These are phyloP conservation scores for Drosophila pectinifera DNA, from an alignment of 1,140 invertebrate genomes.

Conservation along the genomic window DNA sequence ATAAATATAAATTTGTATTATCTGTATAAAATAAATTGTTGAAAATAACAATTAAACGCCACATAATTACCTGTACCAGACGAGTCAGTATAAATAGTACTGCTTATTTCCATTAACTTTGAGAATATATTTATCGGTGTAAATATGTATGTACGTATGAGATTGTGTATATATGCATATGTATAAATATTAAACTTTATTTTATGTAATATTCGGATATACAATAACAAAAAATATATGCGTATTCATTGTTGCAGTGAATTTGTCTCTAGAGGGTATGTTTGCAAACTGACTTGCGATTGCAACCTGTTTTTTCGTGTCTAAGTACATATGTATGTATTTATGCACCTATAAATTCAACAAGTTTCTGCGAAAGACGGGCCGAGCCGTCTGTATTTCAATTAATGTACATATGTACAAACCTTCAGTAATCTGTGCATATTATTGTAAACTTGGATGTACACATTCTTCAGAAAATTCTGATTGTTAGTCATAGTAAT, in stretches of 20 bases:
- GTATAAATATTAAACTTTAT: conserved; percentile 23
- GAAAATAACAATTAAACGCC: neutral
- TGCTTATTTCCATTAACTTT: neutral
- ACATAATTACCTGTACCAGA: neutral
- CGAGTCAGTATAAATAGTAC: neutral
- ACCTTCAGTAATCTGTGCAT: neutral
- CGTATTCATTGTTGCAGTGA: conserved; percentile 32
- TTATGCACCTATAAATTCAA: neutral
- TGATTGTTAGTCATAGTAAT: neutral
- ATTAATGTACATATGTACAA: neutral
- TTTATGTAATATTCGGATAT: conserved; percentile 58
- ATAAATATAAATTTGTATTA: neutral
- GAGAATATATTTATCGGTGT: conserved; percentile 11
- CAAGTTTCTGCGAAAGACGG: neutral
- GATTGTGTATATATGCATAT: conserved; percentile 27
- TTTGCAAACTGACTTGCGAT: conserved; percentile 7
- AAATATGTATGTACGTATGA: conserved; percentile 8
- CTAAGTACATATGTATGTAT: conserved; percentile 11
- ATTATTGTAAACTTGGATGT: neutral
- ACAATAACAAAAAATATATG: conserved; percentile 16
- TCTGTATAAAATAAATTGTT: neutral
- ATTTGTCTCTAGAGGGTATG: conserved; percentile 11
- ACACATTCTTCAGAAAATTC: neutral
- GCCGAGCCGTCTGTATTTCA: neutral
- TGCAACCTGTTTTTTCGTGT: conserved; percentile 25